A percentile compares a stretch with the other conserved stretches of the same genome.
Evolutionary conservation across 2,888 invertebrate species (phyloP).

Genomic region (Trilocha varians): DNA sequence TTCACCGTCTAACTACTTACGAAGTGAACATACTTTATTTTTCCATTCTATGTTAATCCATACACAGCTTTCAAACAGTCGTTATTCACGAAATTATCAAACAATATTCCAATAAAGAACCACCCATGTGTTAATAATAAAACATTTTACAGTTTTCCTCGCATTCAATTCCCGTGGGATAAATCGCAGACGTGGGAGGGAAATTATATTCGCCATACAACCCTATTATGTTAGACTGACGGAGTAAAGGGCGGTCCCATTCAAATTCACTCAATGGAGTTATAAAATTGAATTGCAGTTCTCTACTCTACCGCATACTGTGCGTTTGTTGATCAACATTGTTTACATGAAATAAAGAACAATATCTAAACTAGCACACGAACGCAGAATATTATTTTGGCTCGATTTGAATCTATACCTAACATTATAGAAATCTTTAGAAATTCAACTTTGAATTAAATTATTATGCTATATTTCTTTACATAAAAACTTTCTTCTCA

Average conservation of each 20-base stretch:
- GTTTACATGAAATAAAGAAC: not conserved
- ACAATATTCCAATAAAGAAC: not conserved
- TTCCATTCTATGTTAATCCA: not conserved
- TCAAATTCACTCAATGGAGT: slow-evolving; percentile 38
- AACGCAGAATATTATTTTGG: no score
- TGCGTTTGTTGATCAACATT: slow-evolving; percentile 10
- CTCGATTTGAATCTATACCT: no score
- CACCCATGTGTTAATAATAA: not conserved
- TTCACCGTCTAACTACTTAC: no score
- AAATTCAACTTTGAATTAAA: no score
- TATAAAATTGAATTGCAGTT: slow-evolving; percentile 41
- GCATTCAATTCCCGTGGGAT: not conserved
- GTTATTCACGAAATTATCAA: not conserved
- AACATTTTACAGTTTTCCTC: not conserved
- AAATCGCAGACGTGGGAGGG: slow-evolving; percentile 20
- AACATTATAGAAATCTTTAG: no score
- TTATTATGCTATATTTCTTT: no score
- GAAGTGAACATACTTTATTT: not conserved
- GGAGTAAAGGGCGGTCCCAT: slow-evolving; percentile 26
- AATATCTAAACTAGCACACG: no score
- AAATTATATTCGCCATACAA: slow-evolving; percentile 29
- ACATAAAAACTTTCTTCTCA: no score
- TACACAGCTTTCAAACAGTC: not conserved
- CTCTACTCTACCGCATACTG: slow-evolving; percentile 19
- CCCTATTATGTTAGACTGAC: slow-evolving; percentile 26